These are phyloP conservation scores for Antedon bifida DNA, from an alignment of 35 echinoderm and acorn worm species.

Conservation along the genomic window DNA sequence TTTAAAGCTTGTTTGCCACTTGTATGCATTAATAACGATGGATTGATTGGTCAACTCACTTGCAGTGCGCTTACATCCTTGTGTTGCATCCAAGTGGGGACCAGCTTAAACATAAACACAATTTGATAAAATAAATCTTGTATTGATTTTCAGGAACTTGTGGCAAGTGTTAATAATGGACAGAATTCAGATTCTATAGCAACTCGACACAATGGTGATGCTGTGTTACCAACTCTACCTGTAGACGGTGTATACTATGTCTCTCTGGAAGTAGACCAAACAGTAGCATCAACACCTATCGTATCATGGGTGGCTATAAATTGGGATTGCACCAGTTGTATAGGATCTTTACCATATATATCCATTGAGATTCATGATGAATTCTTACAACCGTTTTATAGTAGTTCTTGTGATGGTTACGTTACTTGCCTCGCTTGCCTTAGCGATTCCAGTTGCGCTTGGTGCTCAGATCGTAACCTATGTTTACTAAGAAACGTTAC, in stretches of 20 bases:
- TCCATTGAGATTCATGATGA: not conserved
- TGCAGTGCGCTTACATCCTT: no score
- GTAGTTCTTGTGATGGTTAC: slow-evolving; percentile 27
- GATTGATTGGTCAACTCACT: no score
- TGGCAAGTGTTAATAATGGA: not conserved
- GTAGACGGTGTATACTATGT: not conserved
- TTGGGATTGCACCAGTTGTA: not conserved
- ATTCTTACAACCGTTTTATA: slow-evolving; percentile 39
- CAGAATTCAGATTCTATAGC: not conserved
- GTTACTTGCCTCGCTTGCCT: slow-evolving; percentile 48
- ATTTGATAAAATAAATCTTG: no score
- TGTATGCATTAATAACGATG: no score
- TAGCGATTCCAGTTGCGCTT: slow-evolving; percentile 49
- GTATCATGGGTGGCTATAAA: not conserved
- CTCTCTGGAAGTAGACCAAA: not conserved
- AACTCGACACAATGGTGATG: not conserved
- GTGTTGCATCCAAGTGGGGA: no score
- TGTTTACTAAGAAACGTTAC: slow-evolving; percentile 34
- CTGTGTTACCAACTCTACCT: not conserved
- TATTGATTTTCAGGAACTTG: not conserved
- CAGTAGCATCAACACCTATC: not conserved
- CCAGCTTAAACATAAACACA: no score
- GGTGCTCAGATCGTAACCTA: slow-evolving; percentile 45
- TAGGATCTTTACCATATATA: not conserved
- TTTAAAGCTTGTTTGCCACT: no score